phyloP scores from a whole-genome alignment of 2,888 invertebrate genomes.

The Cloeon dipterum region DNA sequence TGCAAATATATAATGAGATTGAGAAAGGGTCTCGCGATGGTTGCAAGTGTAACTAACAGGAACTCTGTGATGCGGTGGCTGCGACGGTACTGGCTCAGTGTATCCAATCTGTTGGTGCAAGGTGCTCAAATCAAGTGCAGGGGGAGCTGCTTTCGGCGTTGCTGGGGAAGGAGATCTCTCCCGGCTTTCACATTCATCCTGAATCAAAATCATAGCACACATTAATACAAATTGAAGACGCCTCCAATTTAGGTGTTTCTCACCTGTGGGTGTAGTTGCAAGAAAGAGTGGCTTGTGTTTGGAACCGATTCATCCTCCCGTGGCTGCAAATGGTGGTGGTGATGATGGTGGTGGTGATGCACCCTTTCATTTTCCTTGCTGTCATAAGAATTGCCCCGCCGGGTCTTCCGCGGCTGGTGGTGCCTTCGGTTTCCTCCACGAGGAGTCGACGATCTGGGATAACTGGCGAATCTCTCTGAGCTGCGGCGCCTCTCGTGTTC shows the following conservation, averaged over 20 bases:
- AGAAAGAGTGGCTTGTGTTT: constrained; percentile 7
- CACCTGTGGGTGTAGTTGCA: constrained; percentile 10
- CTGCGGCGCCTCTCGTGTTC: constrained; percentile 37
- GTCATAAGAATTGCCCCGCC: constrained; percentile 12
- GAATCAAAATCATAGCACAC: not conserved
- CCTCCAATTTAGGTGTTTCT: not conserved
- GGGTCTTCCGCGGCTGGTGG: constrained; percentile 3
- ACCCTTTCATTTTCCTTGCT: constrained; percentile 5
- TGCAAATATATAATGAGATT: constrained; percentile 4
- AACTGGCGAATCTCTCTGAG: constrained; percentile 36
- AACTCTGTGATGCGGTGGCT: constrained; percentile 1
- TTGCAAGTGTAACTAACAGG: no score
- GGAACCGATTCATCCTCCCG: constrained; percentile 12
- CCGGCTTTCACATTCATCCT: not conserved
- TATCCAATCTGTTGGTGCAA: constrained; percentile 32
- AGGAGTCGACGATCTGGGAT: constrained; percentile 21
- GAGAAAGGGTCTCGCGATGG: no score
- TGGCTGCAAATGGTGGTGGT: constrained; percentile 22
- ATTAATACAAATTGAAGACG: not conserved
- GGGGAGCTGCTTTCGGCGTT: constrained; percentile 10
- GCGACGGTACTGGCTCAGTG: constrained; percentile 19
- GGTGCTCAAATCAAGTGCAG: constrained; percentile 28
- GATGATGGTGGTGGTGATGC: constrained; percentile 24
- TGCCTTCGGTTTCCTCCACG: constrained; percentile 12
- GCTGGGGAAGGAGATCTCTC: constrained; percentile 6